Percentiles rank a stretch among this genome's conserved stretches.
These are phyloP conservation scores for Diarsia rubi DNA, from an alignment of 2,888 invertebrate genomes.

Conservation along the genomic window DNA sequence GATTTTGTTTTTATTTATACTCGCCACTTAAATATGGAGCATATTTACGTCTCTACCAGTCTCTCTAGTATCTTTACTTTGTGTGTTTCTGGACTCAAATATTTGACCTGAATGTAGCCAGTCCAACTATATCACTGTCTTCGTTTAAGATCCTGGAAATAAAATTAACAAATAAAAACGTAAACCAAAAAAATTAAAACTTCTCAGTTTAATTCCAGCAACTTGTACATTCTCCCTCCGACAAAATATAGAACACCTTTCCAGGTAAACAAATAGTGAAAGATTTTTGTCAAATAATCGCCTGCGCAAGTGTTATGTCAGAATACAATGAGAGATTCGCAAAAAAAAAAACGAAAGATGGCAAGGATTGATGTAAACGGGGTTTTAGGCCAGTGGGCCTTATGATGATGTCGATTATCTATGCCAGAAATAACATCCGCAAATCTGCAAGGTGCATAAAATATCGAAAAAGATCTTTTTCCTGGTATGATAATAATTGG, in stretches of 20 bases:
- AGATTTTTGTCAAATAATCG: constrained; percentile 86
- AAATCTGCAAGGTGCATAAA: constrained; percentile 79
- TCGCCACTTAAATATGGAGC: no score
- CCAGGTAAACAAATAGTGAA: constrained; percentile 80
- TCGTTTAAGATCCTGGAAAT: not conserved
- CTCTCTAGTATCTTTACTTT: no score
- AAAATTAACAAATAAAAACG: not conserved
- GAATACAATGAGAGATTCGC: constrained; percentile 71
- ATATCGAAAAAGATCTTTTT: constrained; percentile 36
- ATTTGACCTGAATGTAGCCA: not conserved
- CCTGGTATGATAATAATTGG: constrained; percentile 43
- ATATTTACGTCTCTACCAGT: no score
- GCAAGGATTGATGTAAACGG: constrained; percentile 79
- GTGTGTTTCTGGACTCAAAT: not conserved
- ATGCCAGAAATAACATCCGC: constrained; percentile 70
- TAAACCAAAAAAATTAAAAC: not conserved
- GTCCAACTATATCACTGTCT: not conserved
- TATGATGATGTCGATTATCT: constrained; percentile 75
- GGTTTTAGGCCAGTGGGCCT: constrained; percentile 63
- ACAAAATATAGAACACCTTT: constrained; percentile 78
- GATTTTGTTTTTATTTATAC: no score
- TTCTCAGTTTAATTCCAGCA: not conserved
- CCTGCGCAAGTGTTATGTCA: constrained; percentile 81
- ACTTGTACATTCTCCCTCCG: constrained; percentile 69
- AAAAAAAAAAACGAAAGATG: constrained; percentile 72